Evolutionary conservation across 2,888 invertebrate genomes (phyloP).

Genomic region (Chloroclystis v-ata): DNA sequence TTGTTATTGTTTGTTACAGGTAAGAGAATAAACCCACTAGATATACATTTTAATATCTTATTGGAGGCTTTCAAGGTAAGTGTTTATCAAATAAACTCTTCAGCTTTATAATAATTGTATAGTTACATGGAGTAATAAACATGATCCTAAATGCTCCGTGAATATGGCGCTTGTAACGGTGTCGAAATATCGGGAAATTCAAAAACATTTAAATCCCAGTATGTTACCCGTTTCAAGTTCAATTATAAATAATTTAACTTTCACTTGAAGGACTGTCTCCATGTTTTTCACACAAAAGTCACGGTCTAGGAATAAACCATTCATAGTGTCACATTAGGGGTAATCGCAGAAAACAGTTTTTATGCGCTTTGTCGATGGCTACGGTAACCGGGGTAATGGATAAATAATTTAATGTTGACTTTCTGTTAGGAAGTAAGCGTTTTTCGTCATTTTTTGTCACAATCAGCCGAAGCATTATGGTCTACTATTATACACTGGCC

Average conservation of each 20-base stretch:
- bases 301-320: constrained; percentile 34
- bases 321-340: constrained; percentile 32
- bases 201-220: too few relatives aligned
- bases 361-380: constrained; percentile 26
- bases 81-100: too few relatives aligned
- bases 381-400: constrained; percentile 24
- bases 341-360: constrained; percentile 36
- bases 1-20: constrained; percentile 38
- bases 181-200: too few relatives aligned
- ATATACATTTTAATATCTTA: neutral
- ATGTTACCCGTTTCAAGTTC: too few relatives aligned
- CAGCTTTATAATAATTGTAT: too few relatives aligned
- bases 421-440: constrained; percentile 8
- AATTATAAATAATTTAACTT: too few relatives aligned
- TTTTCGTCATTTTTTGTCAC: neutral
- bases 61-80: neutral
- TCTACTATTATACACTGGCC: too few relatives aligned
- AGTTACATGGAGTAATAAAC: too few relatives aligned
- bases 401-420: constrained; percentile 22
- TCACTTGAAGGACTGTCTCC: too few relatives aligned
- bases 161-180: too few relatives aligned
- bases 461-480: too few relatives aligned
- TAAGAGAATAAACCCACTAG: constrained; percentile 31
- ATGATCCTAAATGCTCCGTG: too few relatives aligned
- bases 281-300: constrained; percentile 30